Percentiles rank a stretch among this genome's conserved stretches.
Evolutionary conservation across 1,140 invertebrate genomes (phyloP).

Genomic region (Drosophila rufa): DNA sequence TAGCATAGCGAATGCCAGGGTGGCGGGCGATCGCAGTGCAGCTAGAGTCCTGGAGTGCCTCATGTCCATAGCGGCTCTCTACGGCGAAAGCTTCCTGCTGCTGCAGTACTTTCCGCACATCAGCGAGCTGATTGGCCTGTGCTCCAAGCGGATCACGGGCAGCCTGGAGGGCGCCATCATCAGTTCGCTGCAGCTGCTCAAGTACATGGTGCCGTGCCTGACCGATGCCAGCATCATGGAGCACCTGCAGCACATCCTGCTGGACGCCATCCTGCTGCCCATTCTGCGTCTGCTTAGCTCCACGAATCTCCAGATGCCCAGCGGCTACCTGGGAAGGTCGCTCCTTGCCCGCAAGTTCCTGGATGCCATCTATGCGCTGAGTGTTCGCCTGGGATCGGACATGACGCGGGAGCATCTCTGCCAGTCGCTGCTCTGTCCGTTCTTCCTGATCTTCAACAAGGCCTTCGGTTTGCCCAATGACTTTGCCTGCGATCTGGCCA

Average conservation of each 20-base stretch:
- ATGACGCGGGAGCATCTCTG: slow-evolving; percentile 93
- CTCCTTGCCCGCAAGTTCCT: slow-evolving; percentile 92
- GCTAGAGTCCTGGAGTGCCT: slow-evolving; percentile 95
- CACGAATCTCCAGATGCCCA: slow-evolving; percentile 91
- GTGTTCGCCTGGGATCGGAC: slow-evolving; percentile 92
- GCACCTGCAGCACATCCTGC: slow-evolving; percentile 90
- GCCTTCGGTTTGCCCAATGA: slow-evolving; percentile 89
- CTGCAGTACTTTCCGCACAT: slow-evolving; percentile 98
- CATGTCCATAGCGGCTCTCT: slow-evolving; percentile 89
- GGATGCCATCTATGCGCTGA: slow-evolving; percentile 92
- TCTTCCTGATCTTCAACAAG: slow-evolving; percentile 95
- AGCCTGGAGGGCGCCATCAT: slow-evolving; percentile 95
- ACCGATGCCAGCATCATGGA: slow-evolving; percentile 95
- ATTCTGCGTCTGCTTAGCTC: slow-evolving; percentile 91
- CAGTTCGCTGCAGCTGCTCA: slow-evolving; percentile 92
- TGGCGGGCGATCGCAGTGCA: slow-evolving; percentile 93
- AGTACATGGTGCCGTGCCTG: slow-evolving; percentile 92
- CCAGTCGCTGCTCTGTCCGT: slow-evolving; percentile 89
- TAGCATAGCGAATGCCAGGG: slow-evolving; percentile 87
- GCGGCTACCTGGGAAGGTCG: slow-evolving; percentile 89
- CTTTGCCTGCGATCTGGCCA: slow-evolving; percentile 72
- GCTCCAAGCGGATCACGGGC: slow-evolving; percentile 91
- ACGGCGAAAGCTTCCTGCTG: slow-evolving; percentile 89
- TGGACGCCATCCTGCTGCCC: slow-evolving; percentile 92
- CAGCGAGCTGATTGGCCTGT: slow-evolving; percentile 92